Conservation (phyloP, 2,113 vertebrate species). For the Podilymbus podiceps region DNA sequence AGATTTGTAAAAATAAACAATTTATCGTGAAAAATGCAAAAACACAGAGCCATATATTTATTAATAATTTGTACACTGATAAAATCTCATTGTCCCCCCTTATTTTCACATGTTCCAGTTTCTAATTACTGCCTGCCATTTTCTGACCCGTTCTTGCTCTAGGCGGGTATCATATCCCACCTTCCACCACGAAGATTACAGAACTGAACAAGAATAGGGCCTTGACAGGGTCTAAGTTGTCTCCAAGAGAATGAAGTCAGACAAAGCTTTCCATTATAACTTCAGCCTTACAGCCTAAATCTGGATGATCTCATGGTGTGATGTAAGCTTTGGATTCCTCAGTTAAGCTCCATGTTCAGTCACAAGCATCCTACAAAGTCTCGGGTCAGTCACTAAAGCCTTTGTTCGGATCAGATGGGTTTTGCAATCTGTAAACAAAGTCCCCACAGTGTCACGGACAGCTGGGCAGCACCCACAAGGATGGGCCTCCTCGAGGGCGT, state of each 20-base stretch:
- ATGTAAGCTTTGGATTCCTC: neutral
- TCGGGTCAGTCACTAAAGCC: neutral
- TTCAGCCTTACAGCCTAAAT: neutral
- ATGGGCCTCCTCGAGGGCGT: rapidly evolving
- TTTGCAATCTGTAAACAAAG: neutral
- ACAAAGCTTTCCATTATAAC: neutral
- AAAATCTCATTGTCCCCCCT: neutral
- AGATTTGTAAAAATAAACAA: neutral
- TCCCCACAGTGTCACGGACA: neutral
- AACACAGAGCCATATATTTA: neutral
- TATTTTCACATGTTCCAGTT: neutral
- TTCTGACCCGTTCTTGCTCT: neutral
- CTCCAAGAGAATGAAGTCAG: neutral
- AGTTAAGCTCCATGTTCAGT: neutral
- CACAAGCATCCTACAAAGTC: neutral
- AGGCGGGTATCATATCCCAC: neutral
- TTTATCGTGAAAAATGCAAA: neutral
- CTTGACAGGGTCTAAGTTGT: neutral
- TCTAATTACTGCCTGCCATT: neutral
- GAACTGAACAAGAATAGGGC: neutral
- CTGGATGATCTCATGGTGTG: neutral
- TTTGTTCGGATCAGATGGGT: conserved; percentile 3
- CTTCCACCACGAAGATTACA: neutral
- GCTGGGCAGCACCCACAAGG: neutral
- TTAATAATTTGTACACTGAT: neutral